Conservation (phyloP, 1,140 invertebrate genomes). For the Achatina immaculata region DNA sequence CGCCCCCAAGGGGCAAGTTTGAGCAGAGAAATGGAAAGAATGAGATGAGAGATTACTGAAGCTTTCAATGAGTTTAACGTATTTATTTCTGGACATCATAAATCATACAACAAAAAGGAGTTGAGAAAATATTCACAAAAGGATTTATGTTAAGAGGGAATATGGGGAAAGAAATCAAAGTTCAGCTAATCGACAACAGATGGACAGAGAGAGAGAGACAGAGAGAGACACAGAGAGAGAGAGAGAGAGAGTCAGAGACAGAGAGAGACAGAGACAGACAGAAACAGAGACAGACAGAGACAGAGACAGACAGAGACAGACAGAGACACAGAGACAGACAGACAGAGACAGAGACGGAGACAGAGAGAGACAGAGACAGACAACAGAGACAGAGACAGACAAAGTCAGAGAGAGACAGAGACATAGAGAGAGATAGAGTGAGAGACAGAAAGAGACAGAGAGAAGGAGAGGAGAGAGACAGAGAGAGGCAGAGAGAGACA, state of each 20-base stretch:
- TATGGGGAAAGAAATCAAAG: too few species aligned
- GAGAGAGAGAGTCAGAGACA: background rate
- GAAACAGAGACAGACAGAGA: background rate
- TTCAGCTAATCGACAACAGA: background rate
- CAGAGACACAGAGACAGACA: background rate
- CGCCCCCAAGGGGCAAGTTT: too few species aligned
- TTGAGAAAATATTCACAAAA: too few species aligned
- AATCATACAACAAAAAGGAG: too few species aligned
- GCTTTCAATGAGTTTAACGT: too few species aligned
- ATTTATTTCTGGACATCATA: too few species aligned
- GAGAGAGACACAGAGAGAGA: background rate
- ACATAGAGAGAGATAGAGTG: conserved; percentile 6
- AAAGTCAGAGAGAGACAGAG: background rate
- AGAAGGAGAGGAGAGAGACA: background rate
- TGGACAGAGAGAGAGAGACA: background rate
- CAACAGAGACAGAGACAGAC: too few species aligned
- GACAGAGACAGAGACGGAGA: background rate
- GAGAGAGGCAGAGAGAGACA: background rate
- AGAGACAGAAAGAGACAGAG: background rate
- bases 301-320: background rate
- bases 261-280: background rate
- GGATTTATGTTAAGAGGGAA: too few species aligned
- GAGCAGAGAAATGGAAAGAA: too few species aligned
- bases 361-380: too few species aligned
- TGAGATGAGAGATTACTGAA: too few species aligned